Evolutionary conservation across 2,888 invertebrate species (phyloP), one percentile per base, ranked within the genome.

Genomic region (Malthinus flaveolus): DNA sequence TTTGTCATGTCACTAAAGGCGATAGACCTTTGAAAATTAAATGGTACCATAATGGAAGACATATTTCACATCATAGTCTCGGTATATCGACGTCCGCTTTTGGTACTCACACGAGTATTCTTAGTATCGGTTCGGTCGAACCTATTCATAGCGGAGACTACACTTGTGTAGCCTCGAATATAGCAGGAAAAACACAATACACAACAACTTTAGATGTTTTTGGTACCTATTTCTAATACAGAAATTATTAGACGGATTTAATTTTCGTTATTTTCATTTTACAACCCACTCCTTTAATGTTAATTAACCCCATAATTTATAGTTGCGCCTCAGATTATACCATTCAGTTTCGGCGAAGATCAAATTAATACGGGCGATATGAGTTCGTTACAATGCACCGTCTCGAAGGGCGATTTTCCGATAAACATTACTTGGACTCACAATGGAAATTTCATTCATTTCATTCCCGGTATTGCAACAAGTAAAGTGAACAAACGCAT

Each of bases 341-440:
- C 87, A 32, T 88, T 90, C 72, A 83, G 84, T 72, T 89, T 90
- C 69, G 89, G 88, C 59, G 88, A 89, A 53, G 88, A 89, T 67
- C 85, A 88, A 59, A 86, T 89, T 46, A 89, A 90, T 71, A 88
- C 88, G 56, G 91, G 90, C 6, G 90, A 90, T 61, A 84, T 87
- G 65, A 87, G 88, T 31, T 89, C 89, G 56, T 83, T 88, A 1
- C 85, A 87, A 65, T 91, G 91, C 74, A 86, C 88, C 80, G 87
- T 90, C 37, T 83, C 85, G 42, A 89, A 89, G 75, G 91, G 93
- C 42, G 93, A 93, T 73, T 81, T 60, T 42, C 89, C 90, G 42
- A 80, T 90, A 67, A 84, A 84, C 72, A 86, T 90, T 67, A 79
- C 81, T 46, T 90, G 90, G 90, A 83, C 81, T 71, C 84, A 87